Evolutionary conservation across 2,888 invertebrate species (phyloP), one percentile per base, ranked within the genome.

Genomic region (Physocephala rufipes): DNA sequence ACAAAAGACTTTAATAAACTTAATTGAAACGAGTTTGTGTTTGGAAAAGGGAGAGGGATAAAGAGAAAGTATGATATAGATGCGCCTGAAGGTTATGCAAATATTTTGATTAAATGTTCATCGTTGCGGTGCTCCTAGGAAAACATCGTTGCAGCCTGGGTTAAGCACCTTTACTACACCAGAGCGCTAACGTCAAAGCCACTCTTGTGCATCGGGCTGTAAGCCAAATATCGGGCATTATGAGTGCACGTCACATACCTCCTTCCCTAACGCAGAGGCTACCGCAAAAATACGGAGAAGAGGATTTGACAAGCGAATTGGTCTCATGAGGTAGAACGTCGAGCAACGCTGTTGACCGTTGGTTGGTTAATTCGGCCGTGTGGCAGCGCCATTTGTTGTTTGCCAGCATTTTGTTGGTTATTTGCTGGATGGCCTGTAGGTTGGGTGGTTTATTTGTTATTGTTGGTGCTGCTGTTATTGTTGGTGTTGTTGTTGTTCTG

Each of bases 31-130:
- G 15, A 45, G 47, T n/a, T n/a, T n/a, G n/a, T n/a, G n/a, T n/a
- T n/a, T n/a, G n/a, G n/a, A n/a, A n/a, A n/a, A n/a, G n/a, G n/a
- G n/a, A n/a, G n/a, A n/a, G n/a, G n/a, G n/a, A n/a, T n/a, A n/a
- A n/a, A n/a, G n/a, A n/a, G n/a, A n/a, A n/a, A n/a, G n/a, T n/a
- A n/a, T n/a, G n/a, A n/a, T n/a, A n/a, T n/a, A 36, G 36, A 13
- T 15, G 2, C 13, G 24, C 58, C 58, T 36, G 58, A 58, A 58
- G 58, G 24, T 63, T 15, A 26, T 15, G 47, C 47, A 45, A 47
- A 45, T 26, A 49, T 26, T 63, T 63, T 43, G 63, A 63, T 63
- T 63, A 63, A 63, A 63, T 24, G 45, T 21, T 28, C 47, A 51
- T 19, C 49, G 47, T 51, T 45, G 28, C 24, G 49, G 26, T 64